phyloP scores from a whole-genome alignment of 2,113 vertebrate species.

The Hirundichthys speculiger region DNA sequence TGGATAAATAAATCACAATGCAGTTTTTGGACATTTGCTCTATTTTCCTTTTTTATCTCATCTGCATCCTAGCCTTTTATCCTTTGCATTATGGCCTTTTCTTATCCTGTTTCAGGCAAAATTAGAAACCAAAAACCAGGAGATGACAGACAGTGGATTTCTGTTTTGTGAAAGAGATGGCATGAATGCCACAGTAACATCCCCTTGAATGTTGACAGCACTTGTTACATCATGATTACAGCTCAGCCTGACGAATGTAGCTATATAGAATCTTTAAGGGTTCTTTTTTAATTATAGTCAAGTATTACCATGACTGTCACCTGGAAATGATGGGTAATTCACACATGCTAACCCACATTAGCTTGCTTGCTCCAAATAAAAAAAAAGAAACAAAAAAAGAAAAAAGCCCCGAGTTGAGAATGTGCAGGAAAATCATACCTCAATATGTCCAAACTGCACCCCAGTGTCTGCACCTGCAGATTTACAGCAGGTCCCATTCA shows the following conservation, averaged over 20 bases:
- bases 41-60: background rate
- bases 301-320: slow-evolving; percentile 60
- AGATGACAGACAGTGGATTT: slow-evolving; percentile 28
- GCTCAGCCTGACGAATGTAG: slow-evolving; percentile 48
- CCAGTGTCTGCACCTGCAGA: slow-evolving; percentile 27
- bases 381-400: no score
- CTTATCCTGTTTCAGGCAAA: background rate
- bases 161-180: slow-evolving; percentile 33
- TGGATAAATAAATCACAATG: no score
- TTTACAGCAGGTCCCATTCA: slow-evolving; percentile 37
- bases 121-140: slow-evolving; percentile 17
- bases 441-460: slow-evolving; percentile 24
- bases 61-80: background rate
- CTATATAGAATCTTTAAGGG: slow-evolving; percentile 52
- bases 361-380: slow-evolving; percentile 45
- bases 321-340: slow-evolving; percentile 60
- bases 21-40: background rate
- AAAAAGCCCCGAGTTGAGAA: slow-evolving; percentile 32
- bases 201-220: slow-evolving; percentile 49
- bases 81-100: background rate
- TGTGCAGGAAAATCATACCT: slow-evolving; percentile 46
- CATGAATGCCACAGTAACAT: slow-evolving; percentile 47
- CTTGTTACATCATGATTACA: slow-evolving; percentile 33
- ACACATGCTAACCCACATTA: slow-evolving; percentile 46
- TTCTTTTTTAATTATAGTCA: slow-evolving; percentile 68